Evolutionary conservation across 2,888 invertebrate genomes (phyloP), one percentile per base, ranked within the genome.

Genomic region (Pinctada fucata): DNA sequence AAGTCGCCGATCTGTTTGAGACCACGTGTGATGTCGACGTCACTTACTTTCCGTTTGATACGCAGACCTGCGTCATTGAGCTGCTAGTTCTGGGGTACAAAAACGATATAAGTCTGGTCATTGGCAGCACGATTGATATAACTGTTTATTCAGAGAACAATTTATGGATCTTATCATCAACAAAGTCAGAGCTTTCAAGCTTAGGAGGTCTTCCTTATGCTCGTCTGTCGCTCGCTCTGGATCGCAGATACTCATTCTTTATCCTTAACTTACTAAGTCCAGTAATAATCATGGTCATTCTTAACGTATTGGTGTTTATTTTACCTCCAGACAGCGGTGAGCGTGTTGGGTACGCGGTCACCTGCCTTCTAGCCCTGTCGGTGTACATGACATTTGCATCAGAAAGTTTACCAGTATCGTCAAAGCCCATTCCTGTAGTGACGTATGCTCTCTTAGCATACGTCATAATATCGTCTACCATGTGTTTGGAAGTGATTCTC

Each of bases 21-120:
- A 78, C 78, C 6, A 75, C 75, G 2, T 75, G 75, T 69, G 75
- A 75, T 48, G 68, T 75, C 16, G 75, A 75, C 45, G 58, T 68
- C 5, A 75, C 67, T 47, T 69, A 69, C 31, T 75, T 75, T 63
- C 75, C 75, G n/a, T 75, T 69, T 16, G 75, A 75, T 51, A 75
- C 65, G 58, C 75, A 75, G 48, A 69, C 58, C 3, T 75, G 75
- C 51, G 58, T 31, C 47, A 68, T 75, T 3, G 69, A 75, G 69
- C n/a, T 75, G 58, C 58, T 69, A 58, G 58, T 63, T 2, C 69
- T 68, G 75, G 75, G 63, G 4, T 75, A 75, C 4, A 69, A 45
- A 3, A 49, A 52, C n/a, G 58, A 58, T 58, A 58, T 16, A 6
- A 48, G 58, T 16, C 10, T 75, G 63, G 69, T 51, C n/a, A 47